phyloP scores from a whole-genome alignment of 2,888 invertebrate genomes.

The Drosophila borealis region DNA sequence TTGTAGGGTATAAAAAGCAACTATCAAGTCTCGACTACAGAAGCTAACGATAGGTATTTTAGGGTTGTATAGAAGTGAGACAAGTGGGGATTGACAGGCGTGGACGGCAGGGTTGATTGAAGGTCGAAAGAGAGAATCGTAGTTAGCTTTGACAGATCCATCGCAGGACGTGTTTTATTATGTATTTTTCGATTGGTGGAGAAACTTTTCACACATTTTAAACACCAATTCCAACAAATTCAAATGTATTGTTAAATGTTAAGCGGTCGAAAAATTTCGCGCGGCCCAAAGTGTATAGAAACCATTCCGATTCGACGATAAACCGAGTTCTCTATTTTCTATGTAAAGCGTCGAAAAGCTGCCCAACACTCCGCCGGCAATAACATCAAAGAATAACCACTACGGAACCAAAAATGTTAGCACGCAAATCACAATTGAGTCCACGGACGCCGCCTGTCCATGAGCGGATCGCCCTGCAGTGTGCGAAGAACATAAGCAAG shows the following conservation, averaged over 20 bases:
- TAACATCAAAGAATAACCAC: constrained; percentile 6
- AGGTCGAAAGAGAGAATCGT: not conserved
- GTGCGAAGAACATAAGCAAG: constrained; percentile 54
- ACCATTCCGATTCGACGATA: constrained; percentile 46
- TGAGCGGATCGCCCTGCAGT: constrained; percentile 60
- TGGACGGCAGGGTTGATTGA: not conserved
- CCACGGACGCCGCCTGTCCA: constrained; percentile 46
- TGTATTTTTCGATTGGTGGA: constrained; percentile 69
- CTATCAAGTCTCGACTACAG: not conserved
- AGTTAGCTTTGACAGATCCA: constrained; percentile 47
- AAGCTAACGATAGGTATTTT: constrained; percentile 1
- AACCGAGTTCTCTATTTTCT: constrained; percentile 53
- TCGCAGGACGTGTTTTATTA: constrained; percentile 53
- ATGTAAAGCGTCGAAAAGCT: constrained; percentile 46
- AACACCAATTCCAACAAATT: constrained; percentile 71
- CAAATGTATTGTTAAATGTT: constrained; percentile 69
- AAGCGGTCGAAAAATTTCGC: constrained; percentile 53
- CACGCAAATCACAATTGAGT: constrained; percentile 22
- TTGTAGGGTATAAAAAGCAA: not conserved
- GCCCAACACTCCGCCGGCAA: constrained; percentile 25
- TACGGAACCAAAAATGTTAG: constrained; percentile 42
- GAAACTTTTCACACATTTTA: constrained; percentile 68
- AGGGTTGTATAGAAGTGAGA: constrained; percentile 11
- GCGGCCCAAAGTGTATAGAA: constrained; percentile 54
- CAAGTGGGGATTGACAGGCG: not conserved